Evolutionary conservation across 2,113 vertebrate genomes (phyloP), one percentile per base, ranked within the genome.

Genomic region (Neolamprologus falcicula): DNA sequence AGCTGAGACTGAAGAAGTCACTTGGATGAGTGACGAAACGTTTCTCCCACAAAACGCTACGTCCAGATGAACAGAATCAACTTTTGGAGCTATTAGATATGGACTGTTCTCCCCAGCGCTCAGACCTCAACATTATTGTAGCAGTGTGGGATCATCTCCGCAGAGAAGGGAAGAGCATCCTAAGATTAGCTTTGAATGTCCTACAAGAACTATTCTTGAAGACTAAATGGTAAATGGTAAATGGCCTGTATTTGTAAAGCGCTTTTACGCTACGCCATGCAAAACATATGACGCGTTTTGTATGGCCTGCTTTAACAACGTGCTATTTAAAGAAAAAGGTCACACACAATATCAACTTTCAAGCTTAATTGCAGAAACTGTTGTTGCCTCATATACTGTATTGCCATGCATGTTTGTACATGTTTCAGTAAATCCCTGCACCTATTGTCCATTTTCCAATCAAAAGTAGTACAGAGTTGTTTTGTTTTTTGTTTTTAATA

Each of bases 401-500:
- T 61, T 61, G 1, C 28, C 28, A 17, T 61, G 14, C 5, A 61
- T 31, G 57, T 31, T 61, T 61, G 57, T 31, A 61, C 14, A 31
- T 31, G 16, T 61, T 61, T 61, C 57, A 61, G 31, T 33, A 33
- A 33, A 63, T 17, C 28, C 1, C 28, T 11, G 28, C 16, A 33
- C 28, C 16, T 33, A 33, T 33, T 33, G 42, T 24, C 40, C 40
- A 45, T 45, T 73, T 45, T 73, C 40, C 40, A 47, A 45, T 24
- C 21, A 73, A 26, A 73, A 21, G 21, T 73, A 9, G 4, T 26
- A 4, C 68, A 3, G 40, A 47, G 6, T 28, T 47, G 40, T 47
- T 66, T 66, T 66, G 10, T 37, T 66, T 66, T 66, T 66, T 37
- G 7, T 37, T 66, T 66, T 66, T 66, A 66, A 12, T 76, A 76